Evolutionary conservation across 2,113 vertebrate genomes (phyloP).

Genomic region (Carlito syrichta): DNA sequence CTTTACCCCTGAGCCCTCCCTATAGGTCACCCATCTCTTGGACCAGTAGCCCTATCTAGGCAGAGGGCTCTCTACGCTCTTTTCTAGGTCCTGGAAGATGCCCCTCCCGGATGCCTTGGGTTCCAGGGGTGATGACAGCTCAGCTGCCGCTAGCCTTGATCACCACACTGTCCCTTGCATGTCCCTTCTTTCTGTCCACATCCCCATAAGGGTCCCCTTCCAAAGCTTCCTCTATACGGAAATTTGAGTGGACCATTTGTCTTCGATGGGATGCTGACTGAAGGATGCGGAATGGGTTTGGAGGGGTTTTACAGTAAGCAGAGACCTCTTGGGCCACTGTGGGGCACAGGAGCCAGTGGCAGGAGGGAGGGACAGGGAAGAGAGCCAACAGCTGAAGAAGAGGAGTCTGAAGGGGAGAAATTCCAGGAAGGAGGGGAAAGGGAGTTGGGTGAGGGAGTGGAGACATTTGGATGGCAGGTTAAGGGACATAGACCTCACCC

Average conservation of each 20-base stretch:
- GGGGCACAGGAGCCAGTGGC: no score
- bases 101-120: background rate
- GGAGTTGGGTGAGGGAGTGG: background rate
- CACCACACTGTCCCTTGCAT: no score
- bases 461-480: background rate
- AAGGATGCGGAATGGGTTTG: fast-evolving
- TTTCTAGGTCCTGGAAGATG: background rate
- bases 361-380: no score
- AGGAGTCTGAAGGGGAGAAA: background rate
- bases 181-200: background rate
- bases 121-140: background rate
- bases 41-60: background rate
- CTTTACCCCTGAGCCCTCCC: background rate
- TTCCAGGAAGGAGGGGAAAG: background rate
- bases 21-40: background rate
- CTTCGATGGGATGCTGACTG: background rate
- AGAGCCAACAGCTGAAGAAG: background rate
- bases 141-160: background rate
- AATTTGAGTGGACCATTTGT: background rate
- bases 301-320: background rate
- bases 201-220: background rate
- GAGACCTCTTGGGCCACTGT: no score
- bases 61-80: background rate
- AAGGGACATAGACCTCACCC: no score
- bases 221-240: background rate